Conservation (phyloP, 2,888 invertebrate species). For the Polietes domitor region DNA sequence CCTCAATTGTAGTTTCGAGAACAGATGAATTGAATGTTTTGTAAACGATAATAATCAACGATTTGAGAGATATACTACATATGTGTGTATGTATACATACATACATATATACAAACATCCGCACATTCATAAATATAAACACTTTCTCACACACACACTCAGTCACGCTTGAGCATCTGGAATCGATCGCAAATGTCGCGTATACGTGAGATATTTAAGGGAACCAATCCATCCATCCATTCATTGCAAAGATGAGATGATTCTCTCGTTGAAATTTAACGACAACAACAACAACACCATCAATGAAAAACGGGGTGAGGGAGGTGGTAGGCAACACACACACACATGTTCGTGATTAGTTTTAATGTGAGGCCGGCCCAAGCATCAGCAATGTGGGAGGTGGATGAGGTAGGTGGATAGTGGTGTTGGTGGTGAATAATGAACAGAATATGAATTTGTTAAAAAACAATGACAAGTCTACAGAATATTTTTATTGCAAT, state of each 20-base stretch:
- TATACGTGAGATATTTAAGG: not conserved
- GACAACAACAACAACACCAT: conserved; percentile 3
- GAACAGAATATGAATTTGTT: not conserved
- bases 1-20: conserved; percentile 7
- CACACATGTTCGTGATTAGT: conserved; percentile 29
- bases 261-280: conserved; percentile 21
- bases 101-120: not conserved
- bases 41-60: conserved; percentile 12
- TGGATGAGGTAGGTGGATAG: not conserved
- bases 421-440: conserved; percentile 23
- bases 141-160: not conserved
- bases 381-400: conserved; percentile 2
- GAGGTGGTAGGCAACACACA: conserved; percentile 23
- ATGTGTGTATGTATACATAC: no score
- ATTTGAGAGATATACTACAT: not conserved
- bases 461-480: not conserved
- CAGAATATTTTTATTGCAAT: no score
- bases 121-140: no score
- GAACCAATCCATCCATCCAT: not conserved
- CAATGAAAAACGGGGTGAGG: conserved; percentile 6
- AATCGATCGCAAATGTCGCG: conserved; percentile 8
- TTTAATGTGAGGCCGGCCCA: conserved; percentile 14
- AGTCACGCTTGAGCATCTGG: not conserved
- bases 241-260: conserved; percentile 23
- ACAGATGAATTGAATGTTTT: not conserved